Evolutionary conservation across 1,140 invertebrate genomes (phyloP), one percentile per base, ranked within the genome.

Genomic region (Heterodera carotae): DNA sequence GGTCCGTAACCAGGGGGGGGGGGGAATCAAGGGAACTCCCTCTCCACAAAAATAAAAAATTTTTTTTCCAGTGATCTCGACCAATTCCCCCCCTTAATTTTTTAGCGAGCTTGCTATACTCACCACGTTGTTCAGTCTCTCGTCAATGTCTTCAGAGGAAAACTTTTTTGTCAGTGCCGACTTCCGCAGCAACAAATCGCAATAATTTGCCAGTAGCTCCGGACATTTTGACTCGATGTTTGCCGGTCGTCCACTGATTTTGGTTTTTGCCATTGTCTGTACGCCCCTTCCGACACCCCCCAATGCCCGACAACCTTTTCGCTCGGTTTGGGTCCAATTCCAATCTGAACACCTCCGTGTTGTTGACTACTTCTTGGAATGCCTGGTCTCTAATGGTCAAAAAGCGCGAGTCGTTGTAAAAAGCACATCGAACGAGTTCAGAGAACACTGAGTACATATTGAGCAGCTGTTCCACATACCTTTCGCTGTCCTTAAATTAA

Each of bases 161-260:
- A 99, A 91, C 84, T 94, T 92, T 89, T 98, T 98, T 89, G 95
- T 97, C 73, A 98, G 90, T 33, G 94, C 94, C 62, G 96, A 98
- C 88, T 96, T 96, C 81, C 97, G 91, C 81, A 99, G 90, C 82
- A 99, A 90, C 93, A 99, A 96, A 93, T 99, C 97, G 92, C 97
- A 99, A 91, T 98, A 99, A 89, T 98, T 99, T 56, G 97, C 97
- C 82, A 99, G 90, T 67, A 99, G 91, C 90, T 99, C 97, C 25
- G 97, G 97, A 90, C 96, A 99, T 87, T 97, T 96, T 76, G 96
- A 98, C 88, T 99, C 97, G 2, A 78, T 75, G 4, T 71, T 64
- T 10, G 69, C 56, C 12, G 56, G 48, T 72, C 22, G 69, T 77
- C 68, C 43, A 78, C 31, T 64, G 36, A 27, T 88, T 84, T 86